Evolutionary conservation across 1,140 invertebrate genomes (phyloP), one percentile per base, ranked within the genome.

Genomic region (Cydia splendana): DNA sequence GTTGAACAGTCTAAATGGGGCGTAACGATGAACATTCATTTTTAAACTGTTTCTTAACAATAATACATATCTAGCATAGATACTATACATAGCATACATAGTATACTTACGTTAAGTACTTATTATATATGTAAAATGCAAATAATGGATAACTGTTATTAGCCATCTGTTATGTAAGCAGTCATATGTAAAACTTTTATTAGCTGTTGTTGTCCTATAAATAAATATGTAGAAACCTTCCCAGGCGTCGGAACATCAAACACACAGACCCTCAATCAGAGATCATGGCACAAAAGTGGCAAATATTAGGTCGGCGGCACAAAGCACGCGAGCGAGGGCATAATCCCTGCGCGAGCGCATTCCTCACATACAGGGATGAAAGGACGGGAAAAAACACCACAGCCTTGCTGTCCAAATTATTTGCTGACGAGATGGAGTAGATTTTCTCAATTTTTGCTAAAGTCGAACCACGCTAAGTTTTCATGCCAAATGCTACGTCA

Each of bases 291-390:
- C 57, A 62, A 62, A 24, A 62, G 57, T 62, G 57, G 57, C 57
- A 62, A 62, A 62, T 62, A 62, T 62, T 24, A 1, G 20, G 18
- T 9, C 57, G 57, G 57, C 57, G 18, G 18, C 57, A 24, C 57
- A 53, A 53, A 53, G 57, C 20, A 1, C 3, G 48, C 48, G 48
- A 13, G 48, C 48, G 48, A 13, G 53, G 2, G 57, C 18, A 9
- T 62, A 62, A 62, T 62, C 57, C 20, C 7, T 12, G 18, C 18
- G 57, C 57, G 20, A 20, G 20, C 57, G 57, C 57, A 62, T 62
- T 62, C 57, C 57, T 62, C 57, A 62, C 57, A 62, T 24, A 62
- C 57, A 51, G 57, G 57, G 57, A 62, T 62, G 15, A 53, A 53
- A 53, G n/a, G 51, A 53, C n/a, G 51, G 51, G 12, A 20, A 62